A percentile compares a stretch with the other conserved stretches of the same genome.
phyloP scores from a whole-genome alignment of 2,888 invertebrate genomes.

The Xylocampa areola region DNA sequence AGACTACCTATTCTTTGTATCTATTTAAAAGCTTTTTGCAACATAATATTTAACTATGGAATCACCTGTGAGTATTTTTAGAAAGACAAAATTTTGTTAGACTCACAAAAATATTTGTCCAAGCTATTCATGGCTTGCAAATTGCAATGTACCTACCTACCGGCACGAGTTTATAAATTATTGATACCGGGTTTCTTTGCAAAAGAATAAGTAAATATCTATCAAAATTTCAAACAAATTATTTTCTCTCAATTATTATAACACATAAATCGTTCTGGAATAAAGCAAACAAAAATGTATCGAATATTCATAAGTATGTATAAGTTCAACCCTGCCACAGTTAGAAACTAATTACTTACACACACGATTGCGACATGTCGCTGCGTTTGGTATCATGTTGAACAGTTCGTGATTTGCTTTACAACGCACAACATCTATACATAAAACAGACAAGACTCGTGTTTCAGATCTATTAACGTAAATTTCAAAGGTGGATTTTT shows the following conservation, averaged over 20 bases:
- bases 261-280: conserved; percentile 1
- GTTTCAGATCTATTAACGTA: not conserved
- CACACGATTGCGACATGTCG: conserved; percentile 64
- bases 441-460: conserved; percentile 9
- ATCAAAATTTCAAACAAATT: not conserved
- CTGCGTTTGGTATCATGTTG: conserved; percentile 57
- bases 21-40: too few relatives aligned
- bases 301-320: conserved; percentile 33
- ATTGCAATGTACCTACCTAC: too few relatives aligned
- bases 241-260: too few relatives aligned
- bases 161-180: too few relatives aligned
- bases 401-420: conserved; percentile 72
- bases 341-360: conserved; percentile 76
- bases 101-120: too few relatives aligned
- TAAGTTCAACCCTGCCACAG: conserved; percentile 66
- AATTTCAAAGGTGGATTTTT: conserved; percentile 8
- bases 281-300: conserved; percentile 4
- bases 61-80: too few relatives aligned
- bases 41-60: too few relatives aligned
- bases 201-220: not conserved
- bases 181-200: too few relatives aligned
- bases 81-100: too few relatives aligned
- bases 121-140: too few relatives aligned
- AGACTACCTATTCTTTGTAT: too few relatives aligned
- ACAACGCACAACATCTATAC: conserved; percentile 62